A percentile compares a stretch with the other conserved stretches of the same genome.
These are phyloP conservation scores for Schizaphis graminum DNA, from an alignment of 2,888 invertebrate genomes.

Conservation along the genomic window DNA sequence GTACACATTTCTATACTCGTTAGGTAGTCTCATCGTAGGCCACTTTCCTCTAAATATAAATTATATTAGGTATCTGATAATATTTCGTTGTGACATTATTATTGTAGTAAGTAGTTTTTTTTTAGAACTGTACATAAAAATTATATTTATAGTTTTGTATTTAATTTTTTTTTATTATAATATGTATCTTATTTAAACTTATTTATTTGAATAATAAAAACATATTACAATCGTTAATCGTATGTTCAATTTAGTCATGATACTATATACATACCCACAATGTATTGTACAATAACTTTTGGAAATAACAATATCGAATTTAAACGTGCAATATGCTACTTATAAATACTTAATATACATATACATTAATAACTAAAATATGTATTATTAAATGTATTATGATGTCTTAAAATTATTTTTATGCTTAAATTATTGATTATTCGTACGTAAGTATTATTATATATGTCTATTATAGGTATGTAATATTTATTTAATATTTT, in stretches of 20 bases:
- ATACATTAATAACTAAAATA: background rate
- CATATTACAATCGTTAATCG: background rate
- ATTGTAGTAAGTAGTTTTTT: slow-evolving; percentile 20
- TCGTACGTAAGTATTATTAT: background rate
- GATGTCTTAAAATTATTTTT: background rate
- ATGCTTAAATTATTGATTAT: background rate
- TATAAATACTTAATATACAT: background rate
- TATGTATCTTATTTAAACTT: background rate
- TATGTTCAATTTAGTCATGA: background rate
- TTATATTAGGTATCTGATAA: slow-evolving; percentile 5
- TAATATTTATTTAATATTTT: background rate
- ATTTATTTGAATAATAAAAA: slow-evolving; percentile 46
- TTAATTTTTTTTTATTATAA: slow-evolving; percentile 23
- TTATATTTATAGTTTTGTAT: background rate
- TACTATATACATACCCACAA: background rate
- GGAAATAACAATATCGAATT: background rate
- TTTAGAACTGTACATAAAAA: slow-evolving; percentile 45
- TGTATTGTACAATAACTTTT: background rate
- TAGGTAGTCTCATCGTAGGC: background rate
- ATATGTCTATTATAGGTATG: too few relatives aligned
- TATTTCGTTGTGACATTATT: slow-evolving; percentile 36
- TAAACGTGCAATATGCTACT: background rate
- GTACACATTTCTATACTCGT: background rate
- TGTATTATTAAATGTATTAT: background rate
- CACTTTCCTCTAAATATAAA: background rate